Evolutionary conservation across 1,140 invertebrate species (phyloP), one percentile per base, ranked within the genome.

Genomic region (Drosophila saltans): DNA sequence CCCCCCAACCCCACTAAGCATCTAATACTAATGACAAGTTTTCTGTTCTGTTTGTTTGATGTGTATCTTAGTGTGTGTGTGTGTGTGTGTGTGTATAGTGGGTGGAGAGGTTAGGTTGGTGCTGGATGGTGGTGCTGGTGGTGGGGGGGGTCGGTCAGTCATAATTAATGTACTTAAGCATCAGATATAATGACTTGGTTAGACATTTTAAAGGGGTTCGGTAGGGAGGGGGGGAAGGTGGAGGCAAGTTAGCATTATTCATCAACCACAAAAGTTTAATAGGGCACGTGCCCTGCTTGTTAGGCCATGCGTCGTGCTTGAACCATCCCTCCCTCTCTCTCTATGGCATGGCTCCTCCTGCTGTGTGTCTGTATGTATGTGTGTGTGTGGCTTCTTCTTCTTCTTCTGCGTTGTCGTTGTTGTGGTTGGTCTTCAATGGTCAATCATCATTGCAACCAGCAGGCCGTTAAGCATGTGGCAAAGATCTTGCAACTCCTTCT

Each of bases 381-480:
- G 28, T 40, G 9, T 66, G 26, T 9, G 9, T 56, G 30, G 28
- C 4, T 30, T 30, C 28, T 4, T 30, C 28, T 30, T 30, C 28
- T 30, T 30, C 4, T 2, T 3, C 7, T 24, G 45, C 24, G 45
- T 24, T 1, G 16, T n/a, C 8, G 45, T 24, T 52, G 21, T 28
- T 56, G 30, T 16, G 57, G 21, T 59, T 59, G 57, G 57, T 59
- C 39, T 52, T 63, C 36, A 71, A 56, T 80, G 77, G 81, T 66
- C 78, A 85, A 85, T 85, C 78, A 85, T 85, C 78, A 75, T 68
- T 81, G 67, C 80, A 88, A 72, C 71, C 82, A 86, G 73, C 80
- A 43, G 69, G 65, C 81, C 81, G 81, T 84, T 84, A 84, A 85
- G 72, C 66, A 41, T 28, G 33, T 30, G n/a, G n/a, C n/a, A 21